Evolutionary conservation across 2,797 vertebrate species (phyloP).

Genomic region (Orestias chungarensis): DNA sequence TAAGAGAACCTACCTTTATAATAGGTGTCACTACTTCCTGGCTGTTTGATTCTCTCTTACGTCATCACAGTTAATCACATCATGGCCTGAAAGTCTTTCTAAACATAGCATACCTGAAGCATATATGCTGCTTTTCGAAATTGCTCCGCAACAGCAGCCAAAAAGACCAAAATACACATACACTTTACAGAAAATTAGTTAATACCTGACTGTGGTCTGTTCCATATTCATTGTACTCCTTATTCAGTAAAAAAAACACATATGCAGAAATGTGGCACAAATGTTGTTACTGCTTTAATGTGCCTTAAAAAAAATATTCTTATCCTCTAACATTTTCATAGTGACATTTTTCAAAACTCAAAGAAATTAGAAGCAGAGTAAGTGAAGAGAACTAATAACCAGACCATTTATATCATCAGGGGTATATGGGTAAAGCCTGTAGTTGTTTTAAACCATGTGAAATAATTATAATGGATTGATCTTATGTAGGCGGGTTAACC

Average conservation of each 20-base stretch:
- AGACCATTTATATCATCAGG: too few relatives aligned
- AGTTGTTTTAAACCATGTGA: too few relatives aligned
- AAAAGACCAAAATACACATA: conserved; percentile 58
- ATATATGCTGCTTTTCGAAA: conserved; percentile 49
- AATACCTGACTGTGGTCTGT: conserved; percentile 58
- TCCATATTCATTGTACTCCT: conserved; percentile 59
- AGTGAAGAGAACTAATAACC: too few relatives aligned
- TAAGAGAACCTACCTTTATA: conserved; percentile 55
- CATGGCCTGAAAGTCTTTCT: conserved; percentile 43
- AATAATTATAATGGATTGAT: neutral
- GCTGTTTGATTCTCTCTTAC: conserved; percentile 4
- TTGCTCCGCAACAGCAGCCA: conserved; percentile 45
- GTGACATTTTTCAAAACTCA: neutral
- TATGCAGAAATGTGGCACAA: conserved; percentile 3
- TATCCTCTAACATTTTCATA: neutral
- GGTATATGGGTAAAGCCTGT: too few relatives aligned
- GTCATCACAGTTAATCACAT: conserved; percentile 39
- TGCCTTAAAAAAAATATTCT: neutral
- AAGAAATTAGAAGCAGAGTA: too few relatives aligned
- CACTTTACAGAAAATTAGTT: conserved; percentile 50
- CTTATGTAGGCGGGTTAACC: neutral
- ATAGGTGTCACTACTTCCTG: conserved; percentile 43
- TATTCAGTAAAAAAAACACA: conserved; percentile 20
- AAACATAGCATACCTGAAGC: conserved; percentile 41
- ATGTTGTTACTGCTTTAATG: conserved; percentile 8